These are phyloP conservation scores for Tribolium madens DNA, from an alignment of 1,140 invertebrate species.

Conservation along the genomic window DNA sequence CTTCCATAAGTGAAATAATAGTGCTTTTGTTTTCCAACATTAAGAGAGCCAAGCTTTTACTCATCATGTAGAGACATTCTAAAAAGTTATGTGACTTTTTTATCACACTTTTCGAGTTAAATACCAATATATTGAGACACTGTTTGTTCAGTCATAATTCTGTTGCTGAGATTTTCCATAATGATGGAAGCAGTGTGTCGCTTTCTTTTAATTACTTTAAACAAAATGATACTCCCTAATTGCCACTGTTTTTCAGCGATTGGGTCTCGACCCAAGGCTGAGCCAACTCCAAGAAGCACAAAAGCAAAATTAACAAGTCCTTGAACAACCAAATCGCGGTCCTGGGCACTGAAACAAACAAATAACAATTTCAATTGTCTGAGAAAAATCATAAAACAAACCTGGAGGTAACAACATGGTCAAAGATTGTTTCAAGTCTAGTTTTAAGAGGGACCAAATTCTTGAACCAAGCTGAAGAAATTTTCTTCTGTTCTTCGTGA, in stretches of 20 bases:
- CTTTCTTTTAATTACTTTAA: slow-evolving; percentile 68
- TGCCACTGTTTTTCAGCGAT: slow-evolving; percentile 64
- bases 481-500: slow-evolving; percentile 67
- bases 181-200: slow-evolving; percentile 66
- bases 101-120: neutral
- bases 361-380: slow-evolving; percentile 22
- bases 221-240: slow-evolving; percentile 68
- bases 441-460: slow-evolving; percentile 62
- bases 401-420: slow-evolving; percentile 68
- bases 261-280: slow-evolving; percentile 57
- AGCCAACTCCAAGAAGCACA: slow-evolving; percentile 65
- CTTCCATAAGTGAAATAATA: slow-evolving; percentile 68
- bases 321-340: slow-evolving; percentile 69
- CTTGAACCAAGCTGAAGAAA: slow-evolving; percentile 69
- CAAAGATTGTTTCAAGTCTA: slow-evolving; percentile 66
- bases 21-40: slow-evolving; percentile 67
- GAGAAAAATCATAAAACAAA: slow-evolving; percentile 59
- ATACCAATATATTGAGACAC: slow-evolving; percentile 69
- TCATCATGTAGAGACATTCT: slow-evolving; percentile 70
- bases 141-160: slow-evolving; percentile 65
- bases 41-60: slow-evolving; percentile 65
- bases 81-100: slow-evolving; percentile 57
- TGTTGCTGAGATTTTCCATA: slow-evolving; percentile 66
- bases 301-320: slow-evolving; percentile 70
- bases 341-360: slow-evolving; percentile 65